Evolutionary conservation across 2,888 invertebrate genomes (phyloP), one percentile per base, ranked within the genome.

Genomic region (Campaea margaritaria): DNA sequence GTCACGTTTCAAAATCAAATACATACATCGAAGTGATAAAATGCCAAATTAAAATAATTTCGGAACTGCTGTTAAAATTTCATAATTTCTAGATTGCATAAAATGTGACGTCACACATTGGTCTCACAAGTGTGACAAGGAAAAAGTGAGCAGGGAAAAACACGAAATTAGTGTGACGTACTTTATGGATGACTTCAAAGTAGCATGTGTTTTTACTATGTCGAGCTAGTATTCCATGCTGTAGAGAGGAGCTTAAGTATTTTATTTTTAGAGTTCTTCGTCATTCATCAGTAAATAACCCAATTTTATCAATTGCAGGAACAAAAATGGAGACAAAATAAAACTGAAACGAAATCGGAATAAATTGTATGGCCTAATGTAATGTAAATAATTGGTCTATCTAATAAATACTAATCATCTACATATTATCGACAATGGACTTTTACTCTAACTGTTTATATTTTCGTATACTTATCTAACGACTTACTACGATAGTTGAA

Each of bases 321-420:
- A 71, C 91, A 89, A 79, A 91, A 91, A 78, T 91, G 91, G 91
- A 81, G 91, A 77, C 90, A 89, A 76, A 90, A 86, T 81, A 91
- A 90, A 84, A 74, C 79, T 75, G 91, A 91, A 77, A 73, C 80
- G 65, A 89, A 89, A 82, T 76, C 82, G 59, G 87, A 89, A 58
- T 87, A 82, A 81, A 63, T 64, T 61, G 62, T 67, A 67, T 68
- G 65, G 70, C 68, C 70, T 69, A 66, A 56, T 50, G 51, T 54
- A 54, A 15, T 34, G 38, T 42, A 4, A 51, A 42, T 51, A 43
- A 41, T 51, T 16, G 43, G 4, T 43, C 34, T 8, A 50, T 50
- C 9, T 62, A 57, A 52, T 54, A 46, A 59, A 55, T 59, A 64
- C 48, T 69, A 59, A 63, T 58, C 58, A 63, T 58, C 54, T 54